Base-by-base conservation (phyloP, 2,797 vertebrate species). In the Phrynocephalus guinanensis region DNA sequence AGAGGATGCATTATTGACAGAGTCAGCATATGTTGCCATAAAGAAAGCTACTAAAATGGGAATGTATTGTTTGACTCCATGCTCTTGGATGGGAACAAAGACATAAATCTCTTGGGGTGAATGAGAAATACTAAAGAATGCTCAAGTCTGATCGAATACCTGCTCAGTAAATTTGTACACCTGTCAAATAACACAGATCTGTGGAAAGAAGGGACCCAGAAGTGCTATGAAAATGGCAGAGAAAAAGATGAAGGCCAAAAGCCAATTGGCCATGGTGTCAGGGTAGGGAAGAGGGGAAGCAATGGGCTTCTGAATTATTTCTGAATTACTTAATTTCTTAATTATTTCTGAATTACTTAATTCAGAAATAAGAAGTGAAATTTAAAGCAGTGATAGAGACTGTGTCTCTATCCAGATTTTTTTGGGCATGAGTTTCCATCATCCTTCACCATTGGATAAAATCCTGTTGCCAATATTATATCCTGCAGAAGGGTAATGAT, bases 11-110 rank as follows among this genome's bases (percentile, higher is more conserved):
- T 88, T 88, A 84, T 79, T 88, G 92, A 92, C 92, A 90, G 86
- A 92, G 94, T 88, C 86, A 91, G 72, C 79, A 88, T 67, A 84
- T 72, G 85, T 91, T 91, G 11, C 72, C 89, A 28, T 87, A 82
- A 80, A 86, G 89, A 80, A 86, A 87, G 92, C 92, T 71, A 80
- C 87, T 89, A 89, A 95, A 92, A 88, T 85, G 81, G 92, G 90
- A 94, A 93, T 89, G 86, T 44, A 85, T 92, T 90, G 52, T 94
- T 88, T 93, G 92, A 88, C 80, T 95, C 88, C 89, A 72, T 89
- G 86, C 90, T 85, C 86, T 77, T 85, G 84, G 67, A 89, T 83
- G 87, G 92, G 88, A 86, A 70, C 89, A 82, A 44, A 93, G 67
- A 48, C 90, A 67, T 79, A 85, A 73, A 83, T 88, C 87, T 95